A percentile compares a stretch with the other conserved stretches of the same genome.
Evolutionary conservation across 2,888 invertebrate species (phyloP).

Genomic region (Acronicta alni): DNA sequence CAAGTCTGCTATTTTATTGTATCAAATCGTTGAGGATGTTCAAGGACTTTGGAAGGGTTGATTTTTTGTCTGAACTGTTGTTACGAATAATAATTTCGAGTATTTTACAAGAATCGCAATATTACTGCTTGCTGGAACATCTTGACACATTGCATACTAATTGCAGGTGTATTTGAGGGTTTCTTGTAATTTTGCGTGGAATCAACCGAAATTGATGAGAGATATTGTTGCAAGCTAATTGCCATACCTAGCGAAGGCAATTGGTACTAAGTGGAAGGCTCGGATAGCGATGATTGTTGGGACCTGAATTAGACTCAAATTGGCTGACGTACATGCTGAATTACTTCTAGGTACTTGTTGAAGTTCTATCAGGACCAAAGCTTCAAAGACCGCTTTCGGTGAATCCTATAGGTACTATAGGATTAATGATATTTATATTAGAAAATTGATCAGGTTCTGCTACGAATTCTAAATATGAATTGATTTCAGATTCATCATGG

Average conservation of each 20-base stretch:
- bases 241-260: constrained; percentile 6
- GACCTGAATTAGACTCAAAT: constrained; percentile 9
- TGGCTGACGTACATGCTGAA: background rate
- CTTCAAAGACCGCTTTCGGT: too few relatives aligned
- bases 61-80: constrained; percentile 1
- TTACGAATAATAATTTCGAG: constrained; percentile 16
- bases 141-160: constrained; percentile 12
- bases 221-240: constrained; percentile 21
- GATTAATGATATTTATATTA: too few relatives aligned
- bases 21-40: too few relatives aligned
- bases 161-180: constrained; percentile 15
- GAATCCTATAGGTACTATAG: too few relatives aligned
- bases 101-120: constrained; percentile 21
- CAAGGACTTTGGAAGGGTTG: too few relatives aligned
- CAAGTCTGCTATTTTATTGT: too few relatives aligned
- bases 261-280: constrained; percentile 9
- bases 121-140: constrained; percentile 5
- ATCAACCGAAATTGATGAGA: constrained; percentile 4
- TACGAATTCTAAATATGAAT: too few relatives aligned
- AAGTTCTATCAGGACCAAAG: background rate
- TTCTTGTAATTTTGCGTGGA: constrained; percentile 9
- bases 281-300: background rate
- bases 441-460: too few relatives aligned
- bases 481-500: too few relatives aligned
- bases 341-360: background rate